Evolutionary conservation across 2,797 vertebrate genomes (phyloP).

Genomic region (Sus cebifrons): DNA sequence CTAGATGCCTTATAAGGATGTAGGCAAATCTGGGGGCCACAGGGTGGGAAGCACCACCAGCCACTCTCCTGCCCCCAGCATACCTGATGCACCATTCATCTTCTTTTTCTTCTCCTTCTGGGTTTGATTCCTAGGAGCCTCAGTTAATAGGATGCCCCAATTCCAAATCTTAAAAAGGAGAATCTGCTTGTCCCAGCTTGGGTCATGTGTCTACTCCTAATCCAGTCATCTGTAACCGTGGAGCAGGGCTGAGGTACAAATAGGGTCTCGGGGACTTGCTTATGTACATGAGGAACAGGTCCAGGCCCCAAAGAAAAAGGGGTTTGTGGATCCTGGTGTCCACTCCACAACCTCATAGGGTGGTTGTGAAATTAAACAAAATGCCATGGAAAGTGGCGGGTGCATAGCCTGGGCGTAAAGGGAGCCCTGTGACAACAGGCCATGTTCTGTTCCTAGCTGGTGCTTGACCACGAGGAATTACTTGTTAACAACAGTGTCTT

Average conservation of each 20-base stretch:
- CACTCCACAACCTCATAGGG: neutral
- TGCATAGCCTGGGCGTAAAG: fast-evolving
- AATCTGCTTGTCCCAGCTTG: neutral
- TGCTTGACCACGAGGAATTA: neutral
- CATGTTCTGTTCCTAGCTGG: fast-evolving
- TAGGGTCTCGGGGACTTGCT: neutral
- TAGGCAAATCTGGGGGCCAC: neutral
- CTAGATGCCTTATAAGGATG: neutral
- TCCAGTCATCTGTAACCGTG: neutral
- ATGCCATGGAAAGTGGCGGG: neutral
- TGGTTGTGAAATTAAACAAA: neutral
- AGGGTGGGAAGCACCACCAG: neutral
- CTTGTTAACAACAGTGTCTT: neutral
- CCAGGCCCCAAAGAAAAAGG: neutral
- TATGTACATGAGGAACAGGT: neutral
- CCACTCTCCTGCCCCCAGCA: neutral
- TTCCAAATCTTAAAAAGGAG: neutral
- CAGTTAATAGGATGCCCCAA: neutral
- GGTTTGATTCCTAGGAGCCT: neutral
- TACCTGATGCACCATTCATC: neutral
- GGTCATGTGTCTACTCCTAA: neutral
- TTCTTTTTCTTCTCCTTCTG: neutral
- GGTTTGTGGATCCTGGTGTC: neutral
- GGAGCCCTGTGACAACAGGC: fast-evolving
- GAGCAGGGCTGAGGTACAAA: neutral